phyloP scores from a whole-genome alignment of 2,113 vertebrate species.

The Alethe castanea region DNA sequence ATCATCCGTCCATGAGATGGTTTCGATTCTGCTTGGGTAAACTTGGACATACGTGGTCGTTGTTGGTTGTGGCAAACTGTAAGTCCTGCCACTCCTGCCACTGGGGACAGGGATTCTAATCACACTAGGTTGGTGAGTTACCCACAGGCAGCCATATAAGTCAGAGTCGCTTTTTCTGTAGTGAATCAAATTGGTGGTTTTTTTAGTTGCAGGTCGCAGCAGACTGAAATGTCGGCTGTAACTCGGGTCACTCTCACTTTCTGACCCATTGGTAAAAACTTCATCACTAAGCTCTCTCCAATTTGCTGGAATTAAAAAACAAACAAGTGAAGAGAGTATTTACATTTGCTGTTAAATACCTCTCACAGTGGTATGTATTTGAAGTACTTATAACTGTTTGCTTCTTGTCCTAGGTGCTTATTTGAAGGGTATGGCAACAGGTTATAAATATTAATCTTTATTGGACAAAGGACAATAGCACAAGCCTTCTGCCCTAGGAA shows the following conservation, averaged over 20 bases:
- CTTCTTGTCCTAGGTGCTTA: not conserved
- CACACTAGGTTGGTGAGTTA: no score
- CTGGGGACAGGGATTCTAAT: no score
- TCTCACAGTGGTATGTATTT: not conserved
- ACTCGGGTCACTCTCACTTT: not conserved
- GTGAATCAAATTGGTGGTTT: no score
- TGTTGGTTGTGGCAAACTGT: no score
- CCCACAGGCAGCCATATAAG: no score
- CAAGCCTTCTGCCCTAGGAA: no score
- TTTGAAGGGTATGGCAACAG: not conserved
- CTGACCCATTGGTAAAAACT: not conserved
- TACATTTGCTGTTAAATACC: not conserved
- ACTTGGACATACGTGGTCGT: no score
- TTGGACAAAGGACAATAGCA: no score
- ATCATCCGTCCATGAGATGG: no score
- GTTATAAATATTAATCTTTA: not conserved
- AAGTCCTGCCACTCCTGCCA: no score
- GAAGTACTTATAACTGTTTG: not conserved
- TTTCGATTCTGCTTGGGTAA: no score
- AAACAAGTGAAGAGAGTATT: not conserved
- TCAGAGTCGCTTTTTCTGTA: no score
- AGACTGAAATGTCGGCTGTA: slow-evolving; percentile 34
- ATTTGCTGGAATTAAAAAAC: not conserved
- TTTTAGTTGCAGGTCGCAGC: not conserved
- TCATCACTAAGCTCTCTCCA: not conserved